These are phyloP conservation scores for Malurus splendens DNA, from an alignment of 2,797 vertebrate species.

Conservation along the genomic window DNA sequence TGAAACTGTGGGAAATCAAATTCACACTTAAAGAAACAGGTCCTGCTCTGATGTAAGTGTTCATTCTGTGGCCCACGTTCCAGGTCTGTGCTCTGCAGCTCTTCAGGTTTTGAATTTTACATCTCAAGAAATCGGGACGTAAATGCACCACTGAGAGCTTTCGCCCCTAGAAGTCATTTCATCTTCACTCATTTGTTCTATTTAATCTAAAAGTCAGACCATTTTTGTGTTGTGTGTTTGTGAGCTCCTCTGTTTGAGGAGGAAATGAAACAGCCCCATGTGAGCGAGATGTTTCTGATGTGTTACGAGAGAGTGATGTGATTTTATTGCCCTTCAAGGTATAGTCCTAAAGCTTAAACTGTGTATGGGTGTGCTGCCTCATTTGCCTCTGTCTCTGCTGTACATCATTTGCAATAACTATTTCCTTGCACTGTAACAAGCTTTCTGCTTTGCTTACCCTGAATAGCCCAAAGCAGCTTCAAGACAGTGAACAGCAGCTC, in stretches of 20 bases:
- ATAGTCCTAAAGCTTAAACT: background rate
- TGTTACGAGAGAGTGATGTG: background rate
- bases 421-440: conserved; percentile 51
- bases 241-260: background rate
- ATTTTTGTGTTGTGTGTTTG: background rate
- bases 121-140: background rate
- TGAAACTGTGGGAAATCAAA: conserved; percentile 3
- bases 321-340: conserved; percentile 43
- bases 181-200: background rate
- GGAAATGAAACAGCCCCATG: background rate
- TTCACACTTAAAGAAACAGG: background rate
- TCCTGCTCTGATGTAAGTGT: background rate
- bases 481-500: conserved; percentile 94
- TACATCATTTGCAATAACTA: conserved; percentile 43
- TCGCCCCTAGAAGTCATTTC: background rate
- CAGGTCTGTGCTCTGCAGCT: background rate
- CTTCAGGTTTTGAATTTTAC: background rate
- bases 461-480: conserved; percentile 91
- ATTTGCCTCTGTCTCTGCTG: conserved; percentile 10
- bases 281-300: background rate
- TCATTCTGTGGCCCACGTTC: background rate
- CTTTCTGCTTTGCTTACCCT: conserved; percentile 67
- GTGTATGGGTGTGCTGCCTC: background rate
- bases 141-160: background rate
- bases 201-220: background rate